These are phyloP conservation scores for Seira ritae DNA, from an alignment of 2,888 invertebrate genomes.

Conservation along the genomic window DNA sequence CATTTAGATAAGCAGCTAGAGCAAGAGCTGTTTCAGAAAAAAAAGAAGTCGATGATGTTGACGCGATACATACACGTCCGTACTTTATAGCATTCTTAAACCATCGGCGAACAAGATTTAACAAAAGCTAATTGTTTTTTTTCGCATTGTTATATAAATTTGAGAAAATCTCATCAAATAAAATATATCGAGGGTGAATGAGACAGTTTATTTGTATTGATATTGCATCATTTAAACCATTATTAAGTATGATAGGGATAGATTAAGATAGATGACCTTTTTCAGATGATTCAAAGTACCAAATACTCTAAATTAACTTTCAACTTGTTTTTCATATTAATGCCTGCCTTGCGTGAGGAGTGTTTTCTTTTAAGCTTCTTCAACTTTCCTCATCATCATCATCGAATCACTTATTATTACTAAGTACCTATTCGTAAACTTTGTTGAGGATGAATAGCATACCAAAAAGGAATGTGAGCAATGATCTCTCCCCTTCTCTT, in stretches of 20 bases:
- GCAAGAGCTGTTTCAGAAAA: too few species aligned
- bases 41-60: too few species aligned
- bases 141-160: conserved; percentile 33
- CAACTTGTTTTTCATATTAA: conserved; percentile 42
- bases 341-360: conserved; percentile 45
- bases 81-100: too few species aligned
- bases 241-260: conserved; percentile 36
- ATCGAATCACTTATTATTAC: too few species aligned
- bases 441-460: too few species aligned
- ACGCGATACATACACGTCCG: too few species aligned
- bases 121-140: conserved; percentile 53
- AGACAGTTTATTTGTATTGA: conserved; percentile 61
- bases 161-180: conserved; percentile 7
- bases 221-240: conserved; percentile 46
- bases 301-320: conserved; percentile 36
- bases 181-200: conserved; percentile 25
- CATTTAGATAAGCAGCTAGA: too few species aligned
- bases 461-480: too few species aligned
- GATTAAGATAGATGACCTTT: conserved; percentile 41
- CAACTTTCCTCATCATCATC: too few species aligned
- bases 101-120: conserved; percentile 36
- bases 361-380: conserved; percentile 9
- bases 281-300: too few species aligned
- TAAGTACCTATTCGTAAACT: too few species aligned
- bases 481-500: too few species aligned